Percentiles rank a stretch among this genome's conserved stretches.
These are phyloP conservation scores for Drosophila gunungcola DNA, from an alignment of 1,140 invertebrate genomes.

Conservation along the genomic window DNA sequence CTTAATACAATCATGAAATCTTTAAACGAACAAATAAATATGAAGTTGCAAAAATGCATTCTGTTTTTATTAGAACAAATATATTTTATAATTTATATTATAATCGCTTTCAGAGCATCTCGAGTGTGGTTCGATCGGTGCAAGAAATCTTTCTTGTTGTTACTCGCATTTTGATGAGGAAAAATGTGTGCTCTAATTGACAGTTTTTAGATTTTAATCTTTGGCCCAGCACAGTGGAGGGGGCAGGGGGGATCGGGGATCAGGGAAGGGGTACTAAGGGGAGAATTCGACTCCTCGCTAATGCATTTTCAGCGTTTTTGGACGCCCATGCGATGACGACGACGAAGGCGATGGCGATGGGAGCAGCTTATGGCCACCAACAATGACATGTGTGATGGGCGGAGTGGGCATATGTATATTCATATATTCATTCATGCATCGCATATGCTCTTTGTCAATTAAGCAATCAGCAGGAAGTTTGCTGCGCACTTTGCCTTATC, in stretches of 20 bases:
- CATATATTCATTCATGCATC: conserved; percentile 80
- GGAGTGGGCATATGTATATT: conserved; percentile 24
- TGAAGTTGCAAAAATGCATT: no score
- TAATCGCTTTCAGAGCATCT: conserved; percentile 2
- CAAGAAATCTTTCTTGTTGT: conserved; percentile 36
- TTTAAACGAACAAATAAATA: no score
- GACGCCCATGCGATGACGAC: conserved; percentile 62
- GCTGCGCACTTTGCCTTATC: conserved; percentile 79
- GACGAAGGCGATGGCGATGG: conserved; percentile 38
- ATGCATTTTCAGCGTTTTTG: conserved; percentile 79
- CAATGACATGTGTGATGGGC: conserved; percentile 68
- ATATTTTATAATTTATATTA: no score
- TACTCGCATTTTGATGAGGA: conserved; percentile 76
- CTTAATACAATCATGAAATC: no score
- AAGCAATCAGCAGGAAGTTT: conserved; percentile 83
- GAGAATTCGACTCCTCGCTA: conserved; percentile 73
- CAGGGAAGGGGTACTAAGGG: conserved; percentile 11
- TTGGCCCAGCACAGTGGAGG: conserved; percentile 30
- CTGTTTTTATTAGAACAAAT: no score
- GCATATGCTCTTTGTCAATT: conserved; percentile 82
- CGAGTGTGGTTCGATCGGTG: neutral
- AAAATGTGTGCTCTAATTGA: conserved; percentile 83
- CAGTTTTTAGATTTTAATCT: conserved; percentile 83
- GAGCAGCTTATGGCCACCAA: conserved; percentile 80
- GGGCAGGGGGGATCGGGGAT: neutral